Percentiles rank a stretch among this genome's conserved stretches.
Conservation (phyloP, 2,888 invertebrate species). For the Lithosia quadra region DNA sequence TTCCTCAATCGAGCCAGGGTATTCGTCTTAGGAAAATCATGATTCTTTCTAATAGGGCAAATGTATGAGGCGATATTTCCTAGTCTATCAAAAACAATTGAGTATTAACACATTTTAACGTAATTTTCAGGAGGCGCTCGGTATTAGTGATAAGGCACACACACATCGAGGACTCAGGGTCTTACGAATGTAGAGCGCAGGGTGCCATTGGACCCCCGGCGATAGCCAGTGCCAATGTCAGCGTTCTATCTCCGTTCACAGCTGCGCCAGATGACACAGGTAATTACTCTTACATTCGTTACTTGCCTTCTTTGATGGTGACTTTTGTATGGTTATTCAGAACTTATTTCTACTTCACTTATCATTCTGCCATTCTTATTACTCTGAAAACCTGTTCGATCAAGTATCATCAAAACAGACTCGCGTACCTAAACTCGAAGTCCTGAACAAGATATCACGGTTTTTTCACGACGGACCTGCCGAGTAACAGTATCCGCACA, state of each 20-base stretch:
- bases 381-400: too few relatives aligned
- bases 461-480: too few relatives aligned
- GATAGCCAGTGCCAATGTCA: slow-evolving; percentile 85
- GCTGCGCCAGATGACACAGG: slow-evolving; percentile 84
- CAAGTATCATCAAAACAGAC: too few relatives aligned
- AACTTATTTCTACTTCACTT: background rate
- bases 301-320: background rate
- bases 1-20: background rate
- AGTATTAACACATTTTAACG: background rate
- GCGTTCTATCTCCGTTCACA: slow-evolving; percentile 73
- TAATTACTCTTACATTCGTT: slow-evolving; percentile 55
- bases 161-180: slow-evolving; percentile 91
- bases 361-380: background rate
- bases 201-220: slow-evolving; percentile 89
- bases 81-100: background rate
- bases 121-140: slow-evolving; percentile 91
- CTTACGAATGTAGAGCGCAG: slow-evolving; percentile 94
- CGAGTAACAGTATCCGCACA: too few relatives aligned
- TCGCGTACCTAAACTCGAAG: too few relatives aligned
- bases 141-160: slow-evolving; percentile 93
- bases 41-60: background rate
- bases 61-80: background rate
- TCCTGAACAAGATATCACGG: too few relatives aligned
- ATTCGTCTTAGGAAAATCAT: background rate
- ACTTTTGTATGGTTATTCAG: background rate